Evolutionary conservation across 2,797 vertebrate species (phyloP).

Genomic region (Siniperca undulata): DNA sequence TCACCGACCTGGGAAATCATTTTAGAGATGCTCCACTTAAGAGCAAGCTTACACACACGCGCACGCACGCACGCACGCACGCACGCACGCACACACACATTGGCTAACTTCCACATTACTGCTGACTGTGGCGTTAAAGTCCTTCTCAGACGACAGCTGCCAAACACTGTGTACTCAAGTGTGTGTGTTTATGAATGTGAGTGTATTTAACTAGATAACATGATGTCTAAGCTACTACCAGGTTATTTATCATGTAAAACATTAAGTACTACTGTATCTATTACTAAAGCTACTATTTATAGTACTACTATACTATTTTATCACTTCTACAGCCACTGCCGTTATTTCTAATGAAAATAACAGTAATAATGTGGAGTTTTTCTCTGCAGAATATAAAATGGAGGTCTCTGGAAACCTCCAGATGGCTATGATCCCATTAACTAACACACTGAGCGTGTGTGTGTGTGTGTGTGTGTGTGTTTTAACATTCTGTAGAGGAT

Average conservation of each 20-base stretch:
- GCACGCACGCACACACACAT: constrained; percentile 33
- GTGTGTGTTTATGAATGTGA: constrained; percentile 28
- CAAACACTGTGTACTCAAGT: constrained; percentile 6
- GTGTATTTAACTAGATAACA: constrained; percentile 44
- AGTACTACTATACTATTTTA: neutral
- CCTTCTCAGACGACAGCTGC: constrained; percentile 44
- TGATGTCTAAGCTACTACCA: neutral
- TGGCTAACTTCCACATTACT: constrained; percentile 25
- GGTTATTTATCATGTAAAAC: constrained; percentile 30
- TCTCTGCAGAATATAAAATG: constrained; percentile 11
- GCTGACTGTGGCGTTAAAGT: constrained; percentile 49
- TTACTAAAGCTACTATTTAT: neutral
- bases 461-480: constrained; percentile 38
- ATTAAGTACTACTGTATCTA: neutral
- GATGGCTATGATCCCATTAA: constrained; percentile 65
- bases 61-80: no score
- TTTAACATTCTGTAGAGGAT: constrained; percentile 46
- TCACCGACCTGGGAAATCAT: constrained; percentile 78
- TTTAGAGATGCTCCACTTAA: constrained; percentile 78
- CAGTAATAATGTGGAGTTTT: constrained; percentile 20
- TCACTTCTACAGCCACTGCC: neutral
- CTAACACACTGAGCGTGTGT: constrained; percentile 30
- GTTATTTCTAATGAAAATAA: constrained; percentile 33
- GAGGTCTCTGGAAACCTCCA: constrained; percentile 45
- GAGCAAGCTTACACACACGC: constrained; percentile 34